Percentiles rank a stretch among this genome's conserved stretches.
phyloP scores from a whole-genome alignment of 2,797 vertebrate species.

The Acanthiza pusilla region DNA sequence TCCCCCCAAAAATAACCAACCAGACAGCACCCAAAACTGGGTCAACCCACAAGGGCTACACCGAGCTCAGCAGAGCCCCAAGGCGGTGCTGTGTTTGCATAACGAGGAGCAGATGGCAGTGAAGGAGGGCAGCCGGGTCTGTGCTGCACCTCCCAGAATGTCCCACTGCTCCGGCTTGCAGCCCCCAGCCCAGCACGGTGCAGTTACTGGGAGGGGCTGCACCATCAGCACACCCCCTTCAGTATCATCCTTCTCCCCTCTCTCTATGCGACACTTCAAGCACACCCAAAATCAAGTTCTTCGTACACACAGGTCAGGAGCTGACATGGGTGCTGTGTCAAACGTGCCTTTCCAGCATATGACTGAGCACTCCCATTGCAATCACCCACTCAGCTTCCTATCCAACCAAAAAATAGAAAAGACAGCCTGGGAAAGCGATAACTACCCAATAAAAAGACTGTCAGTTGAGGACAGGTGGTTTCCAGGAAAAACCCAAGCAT shows the following conservation, averaged over 20 bases:
- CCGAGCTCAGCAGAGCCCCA: background rate
- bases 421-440: background rate
- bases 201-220: background rate
- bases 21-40: constrained; percentile 1
- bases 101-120: constrained; percentile 25
- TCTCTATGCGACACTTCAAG: background rate
- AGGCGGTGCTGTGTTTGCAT: background rate
- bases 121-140: background rate
- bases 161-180: background rate
- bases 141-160: background rate
- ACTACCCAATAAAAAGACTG: background rate
- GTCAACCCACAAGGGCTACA: constrained; percentile 28
- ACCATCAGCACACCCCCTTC: background rate
- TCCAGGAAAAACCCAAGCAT: background rate
- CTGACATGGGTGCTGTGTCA: background rate
- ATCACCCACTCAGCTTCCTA: background rate
- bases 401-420: background rate
- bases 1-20: background rate
- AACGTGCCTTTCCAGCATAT: accelerated
- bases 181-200: accelerated
- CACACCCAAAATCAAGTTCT: background rate
- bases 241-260: background rate
- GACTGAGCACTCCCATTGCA: background rate
- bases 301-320: background rate
- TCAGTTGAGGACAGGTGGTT: background rate